Evolutionary conservation across 2,888 invertebrate species (phyloP).

Genomic region (Rugalucina vietnamica): DNA sequence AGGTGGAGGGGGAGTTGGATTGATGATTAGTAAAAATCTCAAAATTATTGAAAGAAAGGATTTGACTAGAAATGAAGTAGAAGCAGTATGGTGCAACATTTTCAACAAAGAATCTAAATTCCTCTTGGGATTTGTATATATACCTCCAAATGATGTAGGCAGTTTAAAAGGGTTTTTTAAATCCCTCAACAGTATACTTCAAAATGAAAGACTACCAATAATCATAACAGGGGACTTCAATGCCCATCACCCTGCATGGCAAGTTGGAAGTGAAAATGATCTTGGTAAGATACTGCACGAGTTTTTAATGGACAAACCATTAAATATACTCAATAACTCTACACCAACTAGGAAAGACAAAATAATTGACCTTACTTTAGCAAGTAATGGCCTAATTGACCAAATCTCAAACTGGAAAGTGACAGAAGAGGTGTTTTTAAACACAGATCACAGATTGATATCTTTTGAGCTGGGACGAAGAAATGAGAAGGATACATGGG

Average conservation of each 20-base stretch:
- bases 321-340: not conserved
- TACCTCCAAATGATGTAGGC: not conserved
- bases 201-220: not conserved
- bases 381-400: not conserved
- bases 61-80: not conserved
- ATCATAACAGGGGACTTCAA: not conserved
- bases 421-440: not conserved
- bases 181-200: not conserved
- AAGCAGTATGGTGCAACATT: slow-evolving; percentile 10
- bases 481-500: not conserved
- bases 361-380: not conserved
- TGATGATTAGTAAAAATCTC: not conserved
- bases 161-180: not conserved
- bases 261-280: not conserved
- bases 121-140: not conserved
- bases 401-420: not conserved
- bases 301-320: not conserved
- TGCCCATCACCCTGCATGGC: not conserved
- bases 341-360: not conserved
- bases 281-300: not conserved
- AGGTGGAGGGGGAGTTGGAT: slow-evolving; percentile 12
- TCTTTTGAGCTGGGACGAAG: not conserved
- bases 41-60: slow-evolving; percentile 17
- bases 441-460: not conserved
- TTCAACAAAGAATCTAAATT: not conserved